phyloP scores from a whole-genome alignment of 2,797 vertebrate genomes.

The Rhinatrema bivittatum region DNA sequence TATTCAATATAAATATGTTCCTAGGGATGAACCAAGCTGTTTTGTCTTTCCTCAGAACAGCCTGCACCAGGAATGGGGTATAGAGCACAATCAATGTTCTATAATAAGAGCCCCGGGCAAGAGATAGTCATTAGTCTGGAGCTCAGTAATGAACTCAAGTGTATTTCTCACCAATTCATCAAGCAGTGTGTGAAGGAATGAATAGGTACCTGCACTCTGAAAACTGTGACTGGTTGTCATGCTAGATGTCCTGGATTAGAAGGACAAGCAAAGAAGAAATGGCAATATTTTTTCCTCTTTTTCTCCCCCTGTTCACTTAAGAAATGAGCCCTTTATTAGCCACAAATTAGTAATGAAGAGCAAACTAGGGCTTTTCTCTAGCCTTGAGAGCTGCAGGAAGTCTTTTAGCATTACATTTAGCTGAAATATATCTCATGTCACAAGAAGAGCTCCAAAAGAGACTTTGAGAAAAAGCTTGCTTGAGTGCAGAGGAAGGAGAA shows the following conservation, averaged over 20 bases:
- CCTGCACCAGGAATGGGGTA: conserved; percentile 85
- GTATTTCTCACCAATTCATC: conserved; percentile 98
- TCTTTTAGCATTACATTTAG: no score
- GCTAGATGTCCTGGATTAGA: conserved; percentile 73
- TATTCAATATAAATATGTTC: no score
- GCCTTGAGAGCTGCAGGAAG: no score
- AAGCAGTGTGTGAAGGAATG: conserved; percentile 78
- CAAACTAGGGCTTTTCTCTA: no score
- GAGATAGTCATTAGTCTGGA: conserved; percentile 88
- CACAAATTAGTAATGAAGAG: conserved; percentile 61
- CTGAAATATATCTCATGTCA: no score
- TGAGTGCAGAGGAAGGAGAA: no score
- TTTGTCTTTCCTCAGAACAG: no score
- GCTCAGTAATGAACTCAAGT: conserved; percentile 84
- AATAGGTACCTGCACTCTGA: conserved; percentile 86
- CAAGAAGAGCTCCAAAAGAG: no score
- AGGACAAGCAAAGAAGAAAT: conserved; percentile 69
- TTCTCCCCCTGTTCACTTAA: conserved; percentile 53
- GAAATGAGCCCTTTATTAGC: conserved; percentile 53
- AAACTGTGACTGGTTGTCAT: conserved; percentile 84
- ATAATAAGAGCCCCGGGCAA: conserved; percentile 79
- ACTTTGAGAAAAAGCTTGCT: no score
- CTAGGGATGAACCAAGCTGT: no score
- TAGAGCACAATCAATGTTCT: conserved; percentile 79
- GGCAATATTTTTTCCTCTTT: conserved; percentile 83